Evolutionary conservation across 30 jellyfish, hydroid and myxozoan genomes (phyloP).

Genomic region (Chrysaora quinquecirrha): DNA sequence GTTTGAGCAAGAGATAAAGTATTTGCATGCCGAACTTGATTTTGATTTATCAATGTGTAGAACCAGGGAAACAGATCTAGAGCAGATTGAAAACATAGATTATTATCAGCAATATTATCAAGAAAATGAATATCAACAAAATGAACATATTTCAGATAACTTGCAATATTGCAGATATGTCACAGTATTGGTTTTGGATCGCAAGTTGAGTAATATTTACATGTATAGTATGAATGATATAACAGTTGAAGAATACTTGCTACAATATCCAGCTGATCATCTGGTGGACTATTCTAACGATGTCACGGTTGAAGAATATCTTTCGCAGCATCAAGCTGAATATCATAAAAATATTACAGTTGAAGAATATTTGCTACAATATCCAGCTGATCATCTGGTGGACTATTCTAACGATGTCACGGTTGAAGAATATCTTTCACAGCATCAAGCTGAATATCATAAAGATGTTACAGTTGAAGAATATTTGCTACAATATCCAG

Average conservation of each 20-base stretch:
- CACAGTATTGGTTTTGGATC: not conserved
- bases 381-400: not conserved
- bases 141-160: not conserved
- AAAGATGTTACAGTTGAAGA: constrained; percentile 30
- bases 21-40: constrained; percentile 55
- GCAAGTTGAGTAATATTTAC: no score
- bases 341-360: not conserved
- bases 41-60: constrained; percentile 67
- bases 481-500: constrained; percentile 10
- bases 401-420: not conserved
- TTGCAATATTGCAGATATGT: not conserved
- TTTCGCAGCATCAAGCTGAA: not conserved
- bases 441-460: not conserved
- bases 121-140: not conserved
- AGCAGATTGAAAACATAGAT: not conserved
- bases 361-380: not conserved
- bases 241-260: not conserved
- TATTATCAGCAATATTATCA: not conserved
- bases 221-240: no score
- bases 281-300: not conserved
- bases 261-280: not conserved
- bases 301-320: not conserved
- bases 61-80: not conserved
- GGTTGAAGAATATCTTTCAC: not conserved
- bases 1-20: constrained; percentile 64